Evolutionary conservation across 2,888 invertebrate genomes (phyloP), one percentile per base, ranked within the genome.

Genomic region (Antheraea assamensis): DNA sequence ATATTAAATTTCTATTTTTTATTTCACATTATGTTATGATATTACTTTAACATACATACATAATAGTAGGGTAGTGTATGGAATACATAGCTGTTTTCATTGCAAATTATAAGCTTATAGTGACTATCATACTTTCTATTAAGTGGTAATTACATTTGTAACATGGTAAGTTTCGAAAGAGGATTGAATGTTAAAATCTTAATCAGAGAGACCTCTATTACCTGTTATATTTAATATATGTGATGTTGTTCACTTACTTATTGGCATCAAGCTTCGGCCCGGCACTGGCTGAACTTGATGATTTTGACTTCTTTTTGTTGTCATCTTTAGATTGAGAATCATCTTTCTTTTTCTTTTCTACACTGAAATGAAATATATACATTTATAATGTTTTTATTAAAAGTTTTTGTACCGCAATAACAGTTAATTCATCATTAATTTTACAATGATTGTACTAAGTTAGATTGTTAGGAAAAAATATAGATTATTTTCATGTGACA

Each of bases 291-390:
- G 96, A 95, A 72, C 96, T 95, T 74, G 96, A 95, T 75, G 93
- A 96, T 79, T 97, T 97, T 74, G 96, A 95, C 90, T 98, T 97
- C 90, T 97, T 97, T 85, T 96, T 96, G 66, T 91, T 89, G 70
- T 97, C 97, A 96, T 97, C 97, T 90, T 96, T 96, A 74, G 88
- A 88, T 75, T 95, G 95, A 42, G 96, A 94, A 78, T 96, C 96
- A 86, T 97, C 95, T 86, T 95, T 96, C 84, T 96, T 96, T 90
- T 97, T 98, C 87, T 97, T 98, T 85, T 98, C 98, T 81, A 98
- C 96, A 78, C 98, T 98, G 85, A 31, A 94, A 93, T 76, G 68
- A 78, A 76, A 73, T 3, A 64, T 4, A 66, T 24, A n/a, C 17
- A 30, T 27, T 64, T 64, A 30, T 4, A n/a, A 30, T 15, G 5